These are phyloP conservation scores for Poecilobothrus nobilitatus DNA, from an alignment of 2,888 invertebrate species.

Conservation along the genomic window DNA sequence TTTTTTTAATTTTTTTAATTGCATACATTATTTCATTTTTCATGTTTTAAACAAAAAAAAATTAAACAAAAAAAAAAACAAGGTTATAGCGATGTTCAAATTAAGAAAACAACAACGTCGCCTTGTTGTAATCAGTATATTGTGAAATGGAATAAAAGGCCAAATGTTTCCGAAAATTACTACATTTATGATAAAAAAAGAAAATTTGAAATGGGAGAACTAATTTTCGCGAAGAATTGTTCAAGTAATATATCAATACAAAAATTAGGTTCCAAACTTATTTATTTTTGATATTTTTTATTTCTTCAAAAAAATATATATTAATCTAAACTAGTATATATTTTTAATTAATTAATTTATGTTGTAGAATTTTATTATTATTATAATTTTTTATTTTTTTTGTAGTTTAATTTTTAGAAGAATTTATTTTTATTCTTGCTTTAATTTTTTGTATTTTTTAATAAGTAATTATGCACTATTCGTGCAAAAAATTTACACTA, in stretches of 20 bases:
- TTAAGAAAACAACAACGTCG: not conserved
- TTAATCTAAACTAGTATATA: not conserved
- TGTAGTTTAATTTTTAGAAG: not conserved
- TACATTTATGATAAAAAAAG: conserved; percentile 10
- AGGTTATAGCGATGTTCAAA: not conserved
- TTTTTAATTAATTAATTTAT: not conserved
- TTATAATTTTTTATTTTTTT: not conserved
- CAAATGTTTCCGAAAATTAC: not conserved
- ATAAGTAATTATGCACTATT: not conserved
- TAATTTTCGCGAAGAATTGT: conserved; percentile 1
- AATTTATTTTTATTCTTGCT: not conserved
- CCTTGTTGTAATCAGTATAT: conserved; percentile 7
- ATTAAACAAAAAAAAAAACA: not conserved
- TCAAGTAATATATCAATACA: not conserved
- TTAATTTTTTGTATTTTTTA: not conserved
- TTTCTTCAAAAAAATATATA: not conserved
- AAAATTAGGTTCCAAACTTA: conserved; percentile 7
- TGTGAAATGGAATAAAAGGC: not conserved
- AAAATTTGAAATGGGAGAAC: not conserved
- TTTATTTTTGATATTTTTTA: not conserved
- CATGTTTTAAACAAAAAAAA: not conserved
- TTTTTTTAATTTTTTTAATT: conserved; percentile 8
- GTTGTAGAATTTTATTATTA: not conserved
- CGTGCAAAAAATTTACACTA: not conserved
- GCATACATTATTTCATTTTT: conserved; percentile 2